Conservation (phyloP, 2,888 invertebrate genomes). For the Tetranychus piercei region DNA sequence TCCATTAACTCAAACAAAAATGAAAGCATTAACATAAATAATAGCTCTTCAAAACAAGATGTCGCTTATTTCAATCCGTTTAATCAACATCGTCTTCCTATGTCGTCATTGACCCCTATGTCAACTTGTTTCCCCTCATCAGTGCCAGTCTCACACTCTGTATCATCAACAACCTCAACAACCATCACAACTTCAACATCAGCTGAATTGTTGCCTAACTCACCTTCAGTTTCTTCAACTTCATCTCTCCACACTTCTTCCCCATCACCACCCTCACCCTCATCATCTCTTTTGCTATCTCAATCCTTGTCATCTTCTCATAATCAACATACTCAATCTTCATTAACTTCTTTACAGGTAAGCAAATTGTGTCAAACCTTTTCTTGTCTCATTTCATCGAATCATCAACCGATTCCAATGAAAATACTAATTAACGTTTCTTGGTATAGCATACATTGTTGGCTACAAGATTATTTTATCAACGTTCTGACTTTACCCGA, state of each 20-base stretch:
- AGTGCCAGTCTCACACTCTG: background rate
- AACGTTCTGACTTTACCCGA: too few species aligned
- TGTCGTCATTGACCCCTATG: background rate
- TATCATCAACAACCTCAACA: background rate
- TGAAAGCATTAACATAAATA: background rate
- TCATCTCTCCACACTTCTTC: background rate
- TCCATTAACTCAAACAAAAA: background rate
- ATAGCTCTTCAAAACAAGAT: too few species aligned
- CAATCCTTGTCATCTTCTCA: background rate
- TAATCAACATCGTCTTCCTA: too few species aligned
- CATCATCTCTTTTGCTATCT: background rate
- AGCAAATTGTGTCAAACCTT: background rate
- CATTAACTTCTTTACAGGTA: background rate
- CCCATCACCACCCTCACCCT: background rate
- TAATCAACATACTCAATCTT: background rate
- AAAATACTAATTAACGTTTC: too few species aligned
- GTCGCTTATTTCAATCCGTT: too few species aligned
- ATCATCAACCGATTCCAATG: too few species aligned
- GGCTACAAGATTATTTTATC: too few species aligned
- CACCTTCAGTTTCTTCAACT: background rate
- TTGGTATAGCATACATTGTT: too few species aligned
- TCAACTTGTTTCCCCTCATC: background rate
- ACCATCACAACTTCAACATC: background rate
- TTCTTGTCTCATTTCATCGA: too few species aligned
- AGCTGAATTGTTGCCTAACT: background rate